Base-by-base conservation (phyloP, 2,888 invertebrate genomes). In the Ctena decussata region DNA sequence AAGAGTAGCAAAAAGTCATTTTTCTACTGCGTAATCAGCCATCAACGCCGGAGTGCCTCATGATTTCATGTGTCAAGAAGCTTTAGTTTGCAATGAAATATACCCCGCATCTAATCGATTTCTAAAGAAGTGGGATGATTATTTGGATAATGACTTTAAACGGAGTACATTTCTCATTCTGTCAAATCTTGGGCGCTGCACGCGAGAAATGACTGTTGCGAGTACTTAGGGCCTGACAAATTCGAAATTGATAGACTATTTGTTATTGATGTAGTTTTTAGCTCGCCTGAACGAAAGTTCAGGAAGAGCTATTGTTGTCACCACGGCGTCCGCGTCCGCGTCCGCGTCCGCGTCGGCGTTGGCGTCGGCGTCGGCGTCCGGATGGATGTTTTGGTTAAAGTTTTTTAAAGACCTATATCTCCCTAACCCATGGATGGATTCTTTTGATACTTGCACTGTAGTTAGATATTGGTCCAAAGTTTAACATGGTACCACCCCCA, bases 81-180 rank as follows among this genome's bases (percentile, higher is more conserved):
- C 65, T 65, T 65, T 65, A 35, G 65, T 65, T 65, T 3, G 15
- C 1, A n/a, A 65, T 65, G 65, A 65, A 65, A 65, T 65, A 65
- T 65, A 65, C 65, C 21, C 65, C 65, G 21, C 35, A 65, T 35
- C 65, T 65, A 65, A 65, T 65, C 35, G 65, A 65, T 65, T 65
- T 65, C 65, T 35, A 65, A 65, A 65, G 65, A 35, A 65, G 65
- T 35, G 32, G 18, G 65, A 24, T 65, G 35, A 8, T 11, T 5
- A 35, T 65, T 35, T 35, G 24, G 35, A 11, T 75, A 44, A 44
- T 39, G 65, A 60, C 60, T 60, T 39, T 30, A 41, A 27, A 15
- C 35, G 12, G 41, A 37, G 24, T 37, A 57, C 75, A 75, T 75
- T 57, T 75, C 53, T 75, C 75, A 75, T 75, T 57, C 60, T 77